Base-by-base conservation (phyloP, 2,888 invertebrate genomes). In the Conomelus anceps region DNA sequence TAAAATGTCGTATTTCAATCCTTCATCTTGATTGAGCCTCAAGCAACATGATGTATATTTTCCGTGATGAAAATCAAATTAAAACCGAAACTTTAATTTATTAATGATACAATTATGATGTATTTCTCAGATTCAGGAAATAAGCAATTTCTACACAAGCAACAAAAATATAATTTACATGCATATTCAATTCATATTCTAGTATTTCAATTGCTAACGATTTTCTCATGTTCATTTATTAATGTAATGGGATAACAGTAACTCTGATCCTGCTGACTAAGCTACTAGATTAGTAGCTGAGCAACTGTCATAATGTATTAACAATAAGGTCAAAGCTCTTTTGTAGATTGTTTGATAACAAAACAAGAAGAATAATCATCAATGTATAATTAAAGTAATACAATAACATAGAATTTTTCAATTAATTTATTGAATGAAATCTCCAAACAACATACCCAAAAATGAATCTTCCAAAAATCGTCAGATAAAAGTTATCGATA, bases 401-500 rank as follows among this genome's bases (percentile, higher is more conserved):
- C 4, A 7, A 26, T 26, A 26, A 26, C 4, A 7, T 7, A 7
- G 26, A 26, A 7, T 7, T 26, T 7, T 7, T 26, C 6, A 11
- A 26, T 26, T 4, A 11, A 26, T 26, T 7, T 26, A 26, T 4
- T 26, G 4, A 26, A 7, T 11, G 11, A 26, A 7, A 26, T 7
- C 11, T 26, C 11, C 85, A 26, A 26, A 24, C 63, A 86, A 92
- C 93, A 94, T 94, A 97, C 97, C 99, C 99, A 95, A 99, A 99
- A 92, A 99, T 94, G 94, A 99, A 98, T 93, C 99, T 95, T 24
- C 99, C 99, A 17, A 97, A 92, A 92, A 97, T 95, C 98, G 99
- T 99, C 22, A 99, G 91, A 97, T 97, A 97, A 93, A 97, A 98
- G 7, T 94, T 94, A 93, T 98, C 95, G 23, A 96, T 93, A 89